Percentiles rank a stretch among this genome's conserved stretches.
phyloP scores from a whole-genome alignment of 2,797 vertebrate genomes.

The Ataeniobius toweri region DNA sequence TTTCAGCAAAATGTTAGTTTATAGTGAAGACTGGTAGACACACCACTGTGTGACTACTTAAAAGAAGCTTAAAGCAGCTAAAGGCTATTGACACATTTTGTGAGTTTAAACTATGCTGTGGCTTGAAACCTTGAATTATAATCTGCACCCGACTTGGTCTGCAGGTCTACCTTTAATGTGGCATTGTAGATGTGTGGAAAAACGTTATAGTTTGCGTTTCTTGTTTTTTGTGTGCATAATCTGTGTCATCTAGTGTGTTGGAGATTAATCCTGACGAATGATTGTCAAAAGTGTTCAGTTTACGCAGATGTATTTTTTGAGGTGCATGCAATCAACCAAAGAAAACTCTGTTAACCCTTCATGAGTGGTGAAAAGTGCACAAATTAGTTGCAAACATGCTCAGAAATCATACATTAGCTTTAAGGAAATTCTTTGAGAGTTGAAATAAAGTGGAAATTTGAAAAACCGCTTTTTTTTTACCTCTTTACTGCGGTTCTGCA shows the following conservation, averaged over 20 bases:
- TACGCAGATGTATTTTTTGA: not conserved
- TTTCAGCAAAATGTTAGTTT: conserved; percentile 9
- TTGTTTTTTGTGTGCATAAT: too few relatives aligned
- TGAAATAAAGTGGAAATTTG: not conserved
- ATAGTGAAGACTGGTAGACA: not conserved
- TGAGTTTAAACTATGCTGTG: not conserved
- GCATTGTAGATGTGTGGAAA: too few relatives aligned
- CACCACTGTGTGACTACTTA: not conserved
- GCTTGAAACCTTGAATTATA: too few relatives aligned
- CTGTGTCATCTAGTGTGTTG: not conserved
- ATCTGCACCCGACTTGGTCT: too few relatives aligned
- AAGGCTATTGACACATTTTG: conserved; percentile 4
- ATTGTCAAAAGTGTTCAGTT: not conserved
- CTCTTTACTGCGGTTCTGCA: not conserved
- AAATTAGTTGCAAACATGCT: not conserved
- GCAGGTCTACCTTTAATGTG: too few relatives aligned
- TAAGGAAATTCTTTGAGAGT: not conserved
- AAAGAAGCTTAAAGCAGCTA: not conserved
- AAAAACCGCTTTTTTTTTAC: not conserved
- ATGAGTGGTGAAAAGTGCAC: not conserved
- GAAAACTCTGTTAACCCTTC: not conserved
- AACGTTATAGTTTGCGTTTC: too few relatives aligned
- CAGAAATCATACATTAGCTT: not conserved
- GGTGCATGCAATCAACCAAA: not conserved
- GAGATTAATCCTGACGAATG: not conserved